Percentiles rank a stretch among this genome's conserved stretches.
These are phyloP conservation scores for Drosophila eohydei DNA, from an alignment of 2,888 invertebrate genomes.

Conservation along the genomic window DNA sequence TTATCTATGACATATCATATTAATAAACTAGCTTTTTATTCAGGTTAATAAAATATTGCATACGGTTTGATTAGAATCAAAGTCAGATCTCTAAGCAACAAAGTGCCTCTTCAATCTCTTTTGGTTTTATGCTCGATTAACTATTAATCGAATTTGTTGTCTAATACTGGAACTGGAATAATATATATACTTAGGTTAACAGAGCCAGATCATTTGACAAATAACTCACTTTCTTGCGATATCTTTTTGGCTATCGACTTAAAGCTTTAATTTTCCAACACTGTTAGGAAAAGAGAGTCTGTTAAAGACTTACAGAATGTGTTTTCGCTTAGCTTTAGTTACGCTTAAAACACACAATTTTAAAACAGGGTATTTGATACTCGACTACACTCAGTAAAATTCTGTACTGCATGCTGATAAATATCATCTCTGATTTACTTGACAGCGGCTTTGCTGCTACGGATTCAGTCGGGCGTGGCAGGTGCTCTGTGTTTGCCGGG, in stretches of 20 bases:
- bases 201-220: not conserved
- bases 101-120: not conserved
- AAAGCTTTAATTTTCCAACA: not conserved
- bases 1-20: not conserved
- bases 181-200: not conserved
- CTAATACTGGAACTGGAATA: not conserved
- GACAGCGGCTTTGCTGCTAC: slow-evolving; percentile 43
- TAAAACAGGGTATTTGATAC: slow-evolving; percentile 5
- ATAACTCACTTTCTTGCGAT: not conserved
- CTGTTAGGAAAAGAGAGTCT: not conserved
- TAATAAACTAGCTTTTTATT: not conserved
- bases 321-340: not conserved
- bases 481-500: slow-evolving; percentile 30
- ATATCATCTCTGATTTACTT: slow-evolving; percentile 67
- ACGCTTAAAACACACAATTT: not conserved
- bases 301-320: not conserved
- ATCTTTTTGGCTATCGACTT: not conserved
- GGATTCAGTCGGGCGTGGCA: slow-evolving; percentile 49
- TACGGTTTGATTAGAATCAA: not conserved
- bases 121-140: not conserved
- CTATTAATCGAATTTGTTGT: no score
- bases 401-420: slow-evolving; percentile 51
- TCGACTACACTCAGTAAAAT: not conserved
- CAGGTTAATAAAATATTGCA: not conserved
- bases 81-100: no score